Base-by-base conservation (phyloP, 1,140 invertebrate species). In the Drosophila parvula region DNA sequence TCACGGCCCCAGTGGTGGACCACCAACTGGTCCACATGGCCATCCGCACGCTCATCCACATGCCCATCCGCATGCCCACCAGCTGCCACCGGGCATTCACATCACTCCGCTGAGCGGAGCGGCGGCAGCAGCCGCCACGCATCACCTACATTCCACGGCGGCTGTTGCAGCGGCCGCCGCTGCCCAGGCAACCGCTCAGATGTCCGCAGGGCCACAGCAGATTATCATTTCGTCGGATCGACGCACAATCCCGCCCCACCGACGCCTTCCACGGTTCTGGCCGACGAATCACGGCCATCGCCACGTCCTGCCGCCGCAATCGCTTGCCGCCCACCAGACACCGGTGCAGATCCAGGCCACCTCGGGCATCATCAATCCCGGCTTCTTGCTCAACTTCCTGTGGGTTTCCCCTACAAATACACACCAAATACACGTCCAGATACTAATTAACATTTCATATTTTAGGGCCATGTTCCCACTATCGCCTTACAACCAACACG, bases 381-480 rank as follows among this genome's bases (percentile, higher is more conserved):
- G 96, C 78, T 95, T 96, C 83, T 93, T 97, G 43, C 93, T 97
- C 18, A 96, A 97, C 91, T 96, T 97, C 94, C 92, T 97, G 96
- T 97, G 93, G 94, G 96, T 92, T 53, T 41, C 14, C 8, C 8
- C 0, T 22, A 9, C 2, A 36, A 36, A 22, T 22, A 4, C 12
- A 22, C 5, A 9, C 32, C 12, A 22, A 18, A 18, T 36, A n/a
- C 7, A n/a, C 7, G 4, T 9, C 22, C 0, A 14, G 22, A 4
- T 53, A 22, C 18, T 36, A 36, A 38, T 53, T 9, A 27, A 5
- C n/a, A 12, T 14, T 8, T 28, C 8, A 10, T 18, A 48, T 71
- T 65, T 16, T 89, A 97, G 96, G 84, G 97, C 97, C 22, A 98
- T 98, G 97, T 95, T 98, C 93, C 96, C 96, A 60, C 93, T 97